These are phyloP conservation scores for Rhinogobio ventralis DNA, from an alignment of 2,797 vertebrate genomes.

Conservation along the genomic window DNA sequence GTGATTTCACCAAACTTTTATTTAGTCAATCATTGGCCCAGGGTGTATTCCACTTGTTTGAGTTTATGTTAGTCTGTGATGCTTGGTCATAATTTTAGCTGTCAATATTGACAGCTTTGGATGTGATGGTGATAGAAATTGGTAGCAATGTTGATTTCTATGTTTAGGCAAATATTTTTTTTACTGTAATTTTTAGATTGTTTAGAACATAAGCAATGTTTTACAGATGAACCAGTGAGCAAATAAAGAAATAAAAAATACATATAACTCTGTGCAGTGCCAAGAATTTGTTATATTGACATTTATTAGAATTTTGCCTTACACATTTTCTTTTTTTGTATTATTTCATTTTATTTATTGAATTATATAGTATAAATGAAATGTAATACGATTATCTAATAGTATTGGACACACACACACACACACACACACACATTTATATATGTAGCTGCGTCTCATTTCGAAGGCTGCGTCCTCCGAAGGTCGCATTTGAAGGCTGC, in stretches of 20 bases:
- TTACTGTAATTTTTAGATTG: slow-evolving; percentile 47
- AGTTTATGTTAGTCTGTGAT: slow-evolving; percentile 17
- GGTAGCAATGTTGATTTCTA: slow-evolving; percentile 43
- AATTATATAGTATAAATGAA: not conserved
- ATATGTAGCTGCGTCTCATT: no score
- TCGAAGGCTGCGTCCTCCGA: no score
- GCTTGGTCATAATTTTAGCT: slow-evolving; percentile 3
- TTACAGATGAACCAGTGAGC: slow-evolving; percentile 52
- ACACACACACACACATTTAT: no score
- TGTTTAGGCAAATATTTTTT: slow-evolving; percentile 47
- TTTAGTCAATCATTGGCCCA: not conserved
- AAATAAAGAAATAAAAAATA: slow-evolving; percentile 55
- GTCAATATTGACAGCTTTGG: not conserved
- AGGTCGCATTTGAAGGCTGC: no score
- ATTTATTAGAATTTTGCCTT: not conserved
- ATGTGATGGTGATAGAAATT: slow-evolving; percentile 24
- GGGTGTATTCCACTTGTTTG: not conserved
- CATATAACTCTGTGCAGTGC: not conserved
- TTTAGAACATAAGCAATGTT: slow-evolving; percentile 49
- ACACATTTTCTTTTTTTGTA: not conserved
- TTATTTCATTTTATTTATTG: not conserved
- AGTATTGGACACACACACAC: no score
- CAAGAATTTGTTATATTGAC: not conserved
- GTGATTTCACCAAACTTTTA: not conserved
- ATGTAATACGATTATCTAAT: not conserved